Percentiles rank a stretch among this genome's conserved stretches.
Evolutionary conservation across 53 echinoderm and acorn worm genomes (phyloP).

Genomic region (Hippasteria phrygiana): DNA sequence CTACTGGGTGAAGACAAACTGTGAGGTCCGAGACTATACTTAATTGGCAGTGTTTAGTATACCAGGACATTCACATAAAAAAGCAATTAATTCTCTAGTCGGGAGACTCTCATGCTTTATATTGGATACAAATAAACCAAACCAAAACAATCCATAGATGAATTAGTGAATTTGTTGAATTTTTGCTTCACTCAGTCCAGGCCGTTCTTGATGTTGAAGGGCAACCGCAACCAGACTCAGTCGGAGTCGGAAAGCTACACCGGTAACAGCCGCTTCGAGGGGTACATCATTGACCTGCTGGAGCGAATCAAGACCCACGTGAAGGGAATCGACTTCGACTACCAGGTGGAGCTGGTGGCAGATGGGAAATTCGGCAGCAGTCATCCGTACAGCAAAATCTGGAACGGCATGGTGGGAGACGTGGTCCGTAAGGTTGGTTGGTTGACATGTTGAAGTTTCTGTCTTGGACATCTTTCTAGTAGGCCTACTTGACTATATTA

Average conservation of each 20-base stretch:
- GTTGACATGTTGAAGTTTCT: not conserved
- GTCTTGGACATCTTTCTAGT: too few species aligned
- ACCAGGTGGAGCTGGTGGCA: slow-evolving; percentile 90
- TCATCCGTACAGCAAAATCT: slow-evolving; percentile 78
- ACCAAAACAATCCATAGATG: too few species aligned
- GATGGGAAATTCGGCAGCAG: slow-evolving; percentile 85
- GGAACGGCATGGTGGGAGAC: slow-evolving; percentile 98
- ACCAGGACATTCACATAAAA: too few species aligned
- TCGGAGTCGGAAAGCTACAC: slow-evolving; percentile 54
- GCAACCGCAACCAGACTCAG: not conserved
- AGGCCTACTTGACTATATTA: too few species aligned
- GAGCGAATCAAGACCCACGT: slow-evolving; percentile 86
- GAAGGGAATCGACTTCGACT: slow-evolving; percentile 92
- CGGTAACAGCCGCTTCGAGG: slow-evolving; percentile 94
- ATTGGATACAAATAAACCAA: too few species aligned
- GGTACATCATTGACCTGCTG: slow-evolving; percentile 96
- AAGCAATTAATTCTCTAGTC: too few species aligned
- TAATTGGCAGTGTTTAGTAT: too few species aligned
- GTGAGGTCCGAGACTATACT: too few species aligned
- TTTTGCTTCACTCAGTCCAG: too few species aligned
- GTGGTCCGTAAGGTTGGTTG: slow-evolving; percentile 86
- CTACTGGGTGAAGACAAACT: too few species aligned
- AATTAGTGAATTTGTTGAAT: too few species aligned
- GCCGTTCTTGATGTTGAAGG: slow-evolving; percentile 77
- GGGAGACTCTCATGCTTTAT: too few species aligned